Conservation (phyloP, 2,797 vertebrate genomes). For the Neosilurus mollespiculum region DNA sequence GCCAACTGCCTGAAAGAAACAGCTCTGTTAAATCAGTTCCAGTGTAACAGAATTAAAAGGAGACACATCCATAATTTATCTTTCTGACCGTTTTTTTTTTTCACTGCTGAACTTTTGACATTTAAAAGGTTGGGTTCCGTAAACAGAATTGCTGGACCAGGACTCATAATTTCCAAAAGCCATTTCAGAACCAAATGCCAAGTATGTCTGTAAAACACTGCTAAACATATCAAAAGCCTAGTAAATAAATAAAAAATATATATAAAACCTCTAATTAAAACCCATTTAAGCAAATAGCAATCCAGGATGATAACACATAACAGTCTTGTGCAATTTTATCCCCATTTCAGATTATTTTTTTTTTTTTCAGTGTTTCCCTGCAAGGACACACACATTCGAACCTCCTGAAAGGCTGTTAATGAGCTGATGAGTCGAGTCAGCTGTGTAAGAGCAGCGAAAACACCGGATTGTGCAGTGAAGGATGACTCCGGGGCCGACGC, state of each 20-base stretch:
- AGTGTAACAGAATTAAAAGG: neutral
- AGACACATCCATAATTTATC: constrained; percentile 12
- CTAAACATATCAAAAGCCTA: neutral
- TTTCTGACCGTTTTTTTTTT: constrained; percentile 11
- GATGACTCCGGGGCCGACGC: neutral
- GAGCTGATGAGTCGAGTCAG: constrained; percentile 31
- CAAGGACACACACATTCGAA: constrained; percentile 1
- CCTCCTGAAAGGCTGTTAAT: constrained; percentile 21
- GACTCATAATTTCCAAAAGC: neutral
- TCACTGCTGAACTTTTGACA: neutral
- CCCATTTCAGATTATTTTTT: neutral
- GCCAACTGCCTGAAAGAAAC: constrained; percentile 25
- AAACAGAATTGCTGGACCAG: neutral
- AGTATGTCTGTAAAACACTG: neutral
- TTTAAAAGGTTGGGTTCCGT: neutral
- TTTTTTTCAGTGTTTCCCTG: neutral
- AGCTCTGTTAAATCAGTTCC: neutral
- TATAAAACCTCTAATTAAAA: neutral
- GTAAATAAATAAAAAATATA: neutral
- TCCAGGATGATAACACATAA: neutral
- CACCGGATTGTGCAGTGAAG: constrained; percentile 1
- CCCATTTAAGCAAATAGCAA: neutral
- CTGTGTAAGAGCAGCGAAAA: constrained; percentile 25
- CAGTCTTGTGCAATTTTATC: neutral
- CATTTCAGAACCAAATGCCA: neutral